Conservation (phyloP, 2,113 vertebrate species). For the Columba livia region DNA sequence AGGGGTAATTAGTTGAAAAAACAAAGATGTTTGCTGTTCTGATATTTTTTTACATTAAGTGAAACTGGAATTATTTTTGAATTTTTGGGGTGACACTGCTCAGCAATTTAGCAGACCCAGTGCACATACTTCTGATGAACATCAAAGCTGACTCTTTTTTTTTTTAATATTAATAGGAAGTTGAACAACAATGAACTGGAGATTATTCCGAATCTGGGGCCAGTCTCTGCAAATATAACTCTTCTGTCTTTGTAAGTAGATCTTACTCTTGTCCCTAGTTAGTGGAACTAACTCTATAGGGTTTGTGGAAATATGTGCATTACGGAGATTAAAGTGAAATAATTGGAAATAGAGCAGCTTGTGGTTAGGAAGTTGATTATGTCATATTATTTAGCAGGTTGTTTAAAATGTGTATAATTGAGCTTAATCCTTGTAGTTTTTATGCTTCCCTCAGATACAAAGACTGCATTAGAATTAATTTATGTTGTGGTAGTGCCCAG, state of each 20-base stretch:
- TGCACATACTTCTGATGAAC: neutral
- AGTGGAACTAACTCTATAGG: neutral
- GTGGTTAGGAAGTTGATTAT: constrained; percentile 53
- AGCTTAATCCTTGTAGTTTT: constrained; percentile 43
- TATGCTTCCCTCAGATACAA: constrained; percentile 21
- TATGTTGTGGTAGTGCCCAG: constrained; percentile 45
- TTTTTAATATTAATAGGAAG: constrained; percentile 77
- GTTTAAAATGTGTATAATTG: constrained; percentile 59
- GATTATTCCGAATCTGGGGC: constrained; percentile 85
- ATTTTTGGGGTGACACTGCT: neutral
- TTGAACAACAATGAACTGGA: constrained; percentile 91
- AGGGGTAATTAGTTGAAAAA: neutral
- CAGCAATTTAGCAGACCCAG: neutral
- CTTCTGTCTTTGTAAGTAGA: constrained; percentile 90
- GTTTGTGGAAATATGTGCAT: neutral
- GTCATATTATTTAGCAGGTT: constrained; percentile 25
- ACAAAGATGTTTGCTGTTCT: neutral
- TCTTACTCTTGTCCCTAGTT: neutral
- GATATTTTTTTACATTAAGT: neutral
- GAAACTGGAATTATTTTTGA: neutral
- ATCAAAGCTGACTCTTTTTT: neutral
- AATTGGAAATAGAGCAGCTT: constrained; percentile 32
- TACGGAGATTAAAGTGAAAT: constrained; percentile 44
- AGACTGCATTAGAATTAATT: constrained; percentile 46
- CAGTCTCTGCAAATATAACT: constrained; percentile 83